phyloP scores from a whole-genome alignment of 2,888 invertebrate species.

The Yponomeuta evonymella region DNA sequence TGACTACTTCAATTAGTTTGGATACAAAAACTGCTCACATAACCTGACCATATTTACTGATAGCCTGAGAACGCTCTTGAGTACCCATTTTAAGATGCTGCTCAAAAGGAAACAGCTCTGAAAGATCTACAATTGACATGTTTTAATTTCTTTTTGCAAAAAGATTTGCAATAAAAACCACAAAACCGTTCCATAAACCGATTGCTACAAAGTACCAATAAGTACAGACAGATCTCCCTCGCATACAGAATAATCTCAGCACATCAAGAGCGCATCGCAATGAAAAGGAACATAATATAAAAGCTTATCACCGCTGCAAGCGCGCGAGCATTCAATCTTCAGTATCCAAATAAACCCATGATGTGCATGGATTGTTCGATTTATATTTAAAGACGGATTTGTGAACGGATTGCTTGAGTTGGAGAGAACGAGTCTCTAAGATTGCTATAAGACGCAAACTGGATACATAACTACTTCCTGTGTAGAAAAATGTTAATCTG shows the following conservation, averaged over 20 bases:
- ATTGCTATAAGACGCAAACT: not conserved
- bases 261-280: not conserved
- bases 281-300: not conserved
- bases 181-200: too few species aligned
- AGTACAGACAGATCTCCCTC: not conserved
- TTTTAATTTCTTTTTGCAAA: too few species aligned
- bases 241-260: not conserved
- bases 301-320: constrained; percentile 1
- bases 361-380: not conserved
- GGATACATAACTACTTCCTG: too few species aligned
- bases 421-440: not conserved
- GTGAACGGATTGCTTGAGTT: not conserved
- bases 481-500: too few species aligned
- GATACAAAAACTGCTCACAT: too few species aligned
- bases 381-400: not conserved
- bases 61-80: too few species aligned
- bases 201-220: not conserved
- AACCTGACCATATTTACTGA: too few species aligned
- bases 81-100: too few species aligned
- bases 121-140: too few species aligned
- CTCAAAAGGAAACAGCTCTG: too few species aligned
- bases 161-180: too few species aligned
- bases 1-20: too few species aligned
- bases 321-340: not conserved
- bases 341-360: not conserved